Base-by-base conservation (phyloP, 1,140 invertebrate species). In the Drosophila equinoxialis region DNA sequence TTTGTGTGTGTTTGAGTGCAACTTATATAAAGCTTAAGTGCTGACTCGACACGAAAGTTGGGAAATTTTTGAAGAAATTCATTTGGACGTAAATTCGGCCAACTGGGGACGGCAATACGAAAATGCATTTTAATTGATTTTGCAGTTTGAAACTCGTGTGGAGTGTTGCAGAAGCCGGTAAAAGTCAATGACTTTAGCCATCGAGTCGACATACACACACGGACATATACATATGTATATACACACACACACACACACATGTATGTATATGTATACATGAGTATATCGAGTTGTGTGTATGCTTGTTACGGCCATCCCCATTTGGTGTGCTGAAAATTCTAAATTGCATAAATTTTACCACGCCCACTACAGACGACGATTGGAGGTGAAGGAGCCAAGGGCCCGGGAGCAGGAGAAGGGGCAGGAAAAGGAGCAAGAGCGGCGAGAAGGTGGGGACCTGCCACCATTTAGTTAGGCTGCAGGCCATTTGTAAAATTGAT, bases 401-500 rank as follows among this genome's bases (percentile, higher is more conserved):
- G 30, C 5, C 30, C 30, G 30, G 30, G 30, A 30, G 30, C 30
- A 17, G 17, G 1, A 17, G n/a, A n/a, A n/a, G n/a, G n/a, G n/a
- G 17, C 17, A 6, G 30, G 30, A 6, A 30, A 30, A 30, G 30
- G 0, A 30, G 30, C 30, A 6, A 6, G 6, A 30, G 30, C 5
- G 6, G 30, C 6, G 7, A 1, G 14, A 37, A 1, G 35, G 7
- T 10, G 30, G 30, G 42, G 42, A 6, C n/a, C 82, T 77, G 77
- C 70, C 77, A 60, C 81, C 74, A 51, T 51, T 75, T 58, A 35
- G 58, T 75, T 63, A 48, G 72, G 71, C 84, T 89, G 80, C 74
- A 77, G 84, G 84, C 84, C 80, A 89, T 89, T 89, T 89, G 84
- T 89, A 89, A 89, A 89, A 89, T 89, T 89, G 84, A 89, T 89